Conservation (phyloP, 2,888 invertebrate species). For the Hemistola chrysoprasaria region DNA sequence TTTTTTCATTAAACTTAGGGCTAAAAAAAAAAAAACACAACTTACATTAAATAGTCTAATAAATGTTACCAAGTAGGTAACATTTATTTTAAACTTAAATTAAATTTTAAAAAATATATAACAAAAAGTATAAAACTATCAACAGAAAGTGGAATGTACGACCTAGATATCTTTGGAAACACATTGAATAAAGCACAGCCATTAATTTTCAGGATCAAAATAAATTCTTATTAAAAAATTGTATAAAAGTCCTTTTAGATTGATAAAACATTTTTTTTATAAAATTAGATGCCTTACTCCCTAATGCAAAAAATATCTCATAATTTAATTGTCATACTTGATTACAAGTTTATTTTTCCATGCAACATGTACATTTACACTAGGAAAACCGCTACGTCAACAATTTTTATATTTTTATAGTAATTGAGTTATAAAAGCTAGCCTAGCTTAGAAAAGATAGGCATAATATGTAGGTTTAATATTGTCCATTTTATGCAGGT, state of each 20-base stretch:
- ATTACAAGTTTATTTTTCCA: no score
- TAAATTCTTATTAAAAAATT: neutral
- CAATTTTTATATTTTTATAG: slow-evolving; percentile 5
- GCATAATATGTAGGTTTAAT: slow-evolving; percentile 15
- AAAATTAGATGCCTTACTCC: no score
- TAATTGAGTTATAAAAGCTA: slow-evolving; percentile 40
- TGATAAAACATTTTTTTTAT: no score
- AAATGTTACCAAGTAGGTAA: no score
- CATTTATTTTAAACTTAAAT: no score
- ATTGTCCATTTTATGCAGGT: slow-evolving; percentile 39
- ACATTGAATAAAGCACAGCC: slow-evolving; percentile 35
- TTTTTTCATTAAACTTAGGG: no score
- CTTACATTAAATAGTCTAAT: no score
- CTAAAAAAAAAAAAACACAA: neutral
- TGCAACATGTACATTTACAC: no score
- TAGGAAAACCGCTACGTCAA: slow-evolving; percentile 15
- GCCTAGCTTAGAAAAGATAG: slow-evolving; percentile 6
- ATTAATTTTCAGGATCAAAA: slow-evolving; percentile 2
- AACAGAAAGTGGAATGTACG: slow-evolving; percentile 2
- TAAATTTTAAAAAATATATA: no score
- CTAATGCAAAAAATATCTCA: no score
- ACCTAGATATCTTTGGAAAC: slow-evolving; percentile 35
- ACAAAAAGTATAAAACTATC: no score
- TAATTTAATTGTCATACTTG: no score
- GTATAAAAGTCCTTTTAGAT: slow-evolving; percentile 5